These are phyloP conservation scores for Parotocinclus haroldoi DNA, from an alignment of 2,797 vertebrate genomes.

Conservation along the genomic window DNA sequence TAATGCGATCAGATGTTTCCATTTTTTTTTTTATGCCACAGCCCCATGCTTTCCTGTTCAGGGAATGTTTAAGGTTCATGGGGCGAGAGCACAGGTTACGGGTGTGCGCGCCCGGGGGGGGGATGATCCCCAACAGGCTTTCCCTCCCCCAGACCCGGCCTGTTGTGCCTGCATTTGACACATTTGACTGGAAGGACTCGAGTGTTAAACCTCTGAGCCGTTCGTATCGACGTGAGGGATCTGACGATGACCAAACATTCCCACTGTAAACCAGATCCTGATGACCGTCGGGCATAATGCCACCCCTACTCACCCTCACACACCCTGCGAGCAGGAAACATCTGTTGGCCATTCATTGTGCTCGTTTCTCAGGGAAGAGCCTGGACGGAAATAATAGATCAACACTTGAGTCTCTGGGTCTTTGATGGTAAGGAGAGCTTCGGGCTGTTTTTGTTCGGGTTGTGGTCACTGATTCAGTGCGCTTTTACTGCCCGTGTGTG, in stretches of 20 bases:
- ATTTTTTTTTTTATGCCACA: too few species aligned
- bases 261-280: constrained; percentile 8
- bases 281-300: constrained; percentile 2
- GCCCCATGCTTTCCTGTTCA: too few species aligned
- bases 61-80: too few species aligned
- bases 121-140: too few species aligned
- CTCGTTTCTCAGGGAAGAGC: constrained; percentile 35
- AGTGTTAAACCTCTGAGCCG: too few species aligned
- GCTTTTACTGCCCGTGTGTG: constrained; percentile 24
- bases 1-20: too few species aligned
- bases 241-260: constrained; percentile 14
- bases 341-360: constrained; percentile 46
- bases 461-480: constrained; percentile 35
- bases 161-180: too few species aligned
- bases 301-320: constrained; percentile 9
- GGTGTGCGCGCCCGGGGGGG: too few species aligned
- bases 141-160: too few species aligned
- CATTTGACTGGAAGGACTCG: too few species aligned
- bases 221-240: too few species aligned
- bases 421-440: constrained; percentile 42
- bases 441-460: constrained; percentile 44
- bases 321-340: constrained; percentile 31
- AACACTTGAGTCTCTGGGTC: constrained; percentile 31
- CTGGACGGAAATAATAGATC: constrained; percentile 41
- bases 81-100: too few species aligned